Base-by-base conservation (phyloP, 2,113 vertebrate genomes). In the Chloebia gouldiae region DNA sequence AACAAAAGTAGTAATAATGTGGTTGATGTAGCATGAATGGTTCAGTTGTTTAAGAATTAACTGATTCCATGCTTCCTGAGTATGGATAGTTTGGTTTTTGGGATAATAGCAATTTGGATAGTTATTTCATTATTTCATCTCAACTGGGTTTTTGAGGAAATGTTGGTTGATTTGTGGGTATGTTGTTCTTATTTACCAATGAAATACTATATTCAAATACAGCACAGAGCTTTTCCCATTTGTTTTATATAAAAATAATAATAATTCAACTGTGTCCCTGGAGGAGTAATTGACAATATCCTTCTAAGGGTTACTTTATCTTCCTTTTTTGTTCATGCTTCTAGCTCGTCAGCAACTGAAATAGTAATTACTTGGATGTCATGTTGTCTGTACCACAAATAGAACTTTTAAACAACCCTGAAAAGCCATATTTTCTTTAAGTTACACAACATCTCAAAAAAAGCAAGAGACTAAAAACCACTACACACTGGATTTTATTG, bases 41-140 rank as follows among this genome's bases (percentile, higher is more conserved):
- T 80, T 94, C 65, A 69, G 35, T 75, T 80, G 20, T 66, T 86
- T 85, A 86, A 91, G 53, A 39, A 78, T 91, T 73, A 96, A 93
- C 79, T 88, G 47, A 88, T 66, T 88, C 75, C 56, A 75, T 60
- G 33, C 49, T 88, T 92, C 82, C 82, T 84, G 56, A 75, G 61
- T 88, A 95, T 13, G 44, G 75, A 83, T 40, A 80, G 60, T 80
- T 92, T 86, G 60, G 79, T 86, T 92, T 96, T 64, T 84, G 44
- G 45, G 42, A 81, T 78, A 93, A 96, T 4, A 81, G 69, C 45
- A 81, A 51, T 94, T 72, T 90, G 65, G 76, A 57, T 18, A 78
- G 80, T 81, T 96, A 93, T 66, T 93, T 94, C 56, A 95, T 96
- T 95, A 94, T 88, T 95, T 92, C 88, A 86, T 86, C 56, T 92